Conservation (phyloP, 2,797 vertebrate genomes). For the Clarias platycephalus region DNA sequence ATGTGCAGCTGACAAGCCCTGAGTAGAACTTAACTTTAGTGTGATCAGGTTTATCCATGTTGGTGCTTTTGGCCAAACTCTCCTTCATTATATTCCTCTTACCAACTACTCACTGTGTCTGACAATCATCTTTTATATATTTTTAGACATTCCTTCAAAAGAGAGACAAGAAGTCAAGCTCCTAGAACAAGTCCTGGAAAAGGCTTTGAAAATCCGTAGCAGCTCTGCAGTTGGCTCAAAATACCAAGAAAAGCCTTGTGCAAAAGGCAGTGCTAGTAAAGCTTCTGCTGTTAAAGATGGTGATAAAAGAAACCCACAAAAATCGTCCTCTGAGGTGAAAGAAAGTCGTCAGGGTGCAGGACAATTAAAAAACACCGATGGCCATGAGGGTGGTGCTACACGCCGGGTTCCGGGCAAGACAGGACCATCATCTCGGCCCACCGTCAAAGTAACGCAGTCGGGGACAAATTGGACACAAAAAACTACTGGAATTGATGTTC, state of each 20-base stretch:
- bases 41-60: not conserved
- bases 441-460: not conserved
- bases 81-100: not conserved
- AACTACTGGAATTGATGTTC: not conserved
- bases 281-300: not conserved
- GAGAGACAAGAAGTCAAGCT: constrained; percentile 72
- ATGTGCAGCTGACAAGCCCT: not conserved
- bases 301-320: constrained; percentile 15
- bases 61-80: not conserved
- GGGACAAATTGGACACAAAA: not conserved
- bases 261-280: constrained; percentile 29
- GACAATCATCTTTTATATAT: not conserved
- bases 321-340: not conserved
- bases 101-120: not conserved
- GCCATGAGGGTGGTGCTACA: not conserved
- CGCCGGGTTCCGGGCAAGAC: not conserved
- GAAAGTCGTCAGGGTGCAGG: not conserved
- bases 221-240: constrained; percentile 38
- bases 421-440: not conserved
- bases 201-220: constrained; percentile 69
- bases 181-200: constrained; percentile 72
- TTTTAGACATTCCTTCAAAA: constrained; percentile 46
- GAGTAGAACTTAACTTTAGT: not conserved
- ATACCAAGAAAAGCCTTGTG: constrained; percentile 30
- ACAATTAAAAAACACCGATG: not conserved